Evolutionary conservation across 1,140 invertebrate species (phyloP).

Genomic region (Hestina assimilis): DNA sequence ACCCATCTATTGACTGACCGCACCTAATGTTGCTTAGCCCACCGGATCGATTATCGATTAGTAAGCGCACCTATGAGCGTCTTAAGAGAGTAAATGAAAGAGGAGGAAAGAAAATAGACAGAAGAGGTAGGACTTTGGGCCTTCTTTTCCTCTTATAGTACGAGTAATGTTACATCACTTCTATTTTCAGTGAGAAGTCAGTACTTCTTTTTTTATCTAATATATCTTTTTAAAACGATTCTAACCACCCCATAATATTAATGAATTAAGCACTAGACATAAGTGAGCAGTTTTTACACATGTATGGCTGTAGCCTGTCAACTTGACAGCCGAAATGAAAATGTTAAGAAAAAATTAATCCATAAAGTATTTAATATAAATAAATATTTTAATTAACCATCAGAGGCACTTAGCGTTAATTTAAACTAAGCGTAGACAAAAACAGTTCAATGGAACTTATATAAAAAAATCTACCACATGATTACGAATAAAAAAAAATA

Average conservation of each 20-base stretch:
- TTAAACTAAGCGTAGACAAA: slow-evolving; percentile 20
- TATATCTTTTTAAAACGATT: too few species aligned
- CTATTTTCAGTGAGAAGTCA: too few species aligned
- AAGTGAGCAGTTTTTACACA: neutral
- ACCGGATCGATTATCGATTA: too few species aligned
- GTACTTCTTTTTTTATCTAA: too few species aligned
- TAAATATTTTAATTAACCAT: slow-evolving; percentile 27
- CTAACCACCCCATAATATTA: slow-evolving; percentile 1
- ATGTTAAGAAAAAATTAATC: slow-evolving; percentile 6
- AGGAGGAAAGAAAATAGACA: too few species aligned
- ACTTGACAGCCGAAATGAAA: slow-evolving; percentile 7
- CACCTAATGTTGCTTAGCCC: too few species aligned
- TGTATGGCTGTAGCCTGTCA: slow-evolving; percentile 21
- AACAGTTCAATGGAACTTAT: slow-evolving; percentile 21
- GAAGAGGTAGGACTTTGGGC: too few species aligned
- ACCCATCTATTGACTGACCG: too few species aligned
- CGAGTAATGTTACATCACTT: too few species aligned
- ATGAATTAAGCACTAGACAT: slow-evolving; percentile 1
- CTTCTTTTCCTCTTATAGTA: too few species aligned
- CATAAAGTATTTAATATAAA: slow-evolving; percentile 19
- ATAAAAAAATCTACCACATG: slow-evolving; percentile 34
- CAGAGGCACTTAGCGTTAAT: slow-evolving; percentile 25
- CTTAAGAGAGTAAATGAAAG: too few species aligned
- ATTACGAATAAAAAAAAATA: slow-evolving; percentile 42
- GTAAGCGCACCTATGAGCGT: too few species aligned